Conservation (phyloP, 2,888 invertebrate species). For the Sesia bembeciformis region DNA sequence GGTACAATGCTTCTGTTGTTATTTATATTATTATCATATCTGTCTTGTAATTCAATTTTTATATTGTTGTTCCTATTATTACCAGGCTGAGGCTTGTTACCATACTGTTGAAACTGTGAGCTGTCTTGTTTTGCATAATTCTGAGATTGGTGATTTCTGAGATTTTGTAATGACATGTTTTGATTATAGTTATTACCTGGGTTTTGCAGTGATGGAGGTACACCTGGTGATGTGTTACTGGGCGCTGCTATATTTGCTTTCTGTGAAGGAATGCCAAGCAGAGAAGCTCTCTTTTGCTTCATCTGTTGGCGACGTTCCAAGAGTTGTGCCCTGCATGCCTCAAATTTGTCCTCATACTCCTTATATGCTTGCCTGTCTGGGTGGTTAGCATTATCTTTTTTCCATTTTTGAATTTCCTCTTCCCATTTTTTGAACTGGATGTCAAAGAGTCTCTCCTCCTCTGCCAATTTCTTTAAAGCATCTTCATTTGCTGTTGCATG, state of each 20-base stretch:
- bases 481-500: conserved; percentile 34
- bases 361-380: conserved; percentile 90
- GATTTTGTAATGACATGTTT: conserved; percentile 13
- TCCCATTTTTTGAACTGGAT: conserved; percentile 94
- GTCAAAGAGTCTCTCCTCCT: conserved; percentile 89
- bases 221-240: conserved; percentile 7
- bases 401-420: conserved; percentile 93
- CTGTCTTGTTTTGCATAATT: conserved; percentile 19
- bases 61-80: too few species aligned
- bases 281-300: conserved; percentile 76
- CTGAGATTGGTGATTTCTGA: conserved; percentile 1
- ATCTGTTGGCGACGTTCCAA: conserved; percentile 87
- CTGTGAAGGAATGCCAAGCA: conserved; percentile 26
- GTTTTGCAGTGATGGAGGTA: conserved; percentile 21
- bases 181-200: conserved; percentile 17
- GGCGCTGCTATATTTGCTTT: conserved; percentile 17
- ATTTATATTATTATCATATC: not conserved
- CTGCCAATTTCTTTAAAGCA: conserved; percentile 55
- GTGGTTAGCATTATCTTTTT: conserved; percentile 91
- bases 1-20: not conserved
- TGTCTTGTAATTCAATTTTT: not conserved
- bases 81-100: conserved; percentile 13
- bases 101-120: conserved; percentile 24
- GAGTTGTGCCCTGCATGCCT: conserved; percentile 85
- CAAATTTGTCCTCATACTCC: conserved; percentile 92